Percentiles rank a stretch among this genome's conserved stretches.
phyloP scores from a whole-genome alignment of 2,888 invertebrate species.

The Zaprionus obscuricornis region DNA sequence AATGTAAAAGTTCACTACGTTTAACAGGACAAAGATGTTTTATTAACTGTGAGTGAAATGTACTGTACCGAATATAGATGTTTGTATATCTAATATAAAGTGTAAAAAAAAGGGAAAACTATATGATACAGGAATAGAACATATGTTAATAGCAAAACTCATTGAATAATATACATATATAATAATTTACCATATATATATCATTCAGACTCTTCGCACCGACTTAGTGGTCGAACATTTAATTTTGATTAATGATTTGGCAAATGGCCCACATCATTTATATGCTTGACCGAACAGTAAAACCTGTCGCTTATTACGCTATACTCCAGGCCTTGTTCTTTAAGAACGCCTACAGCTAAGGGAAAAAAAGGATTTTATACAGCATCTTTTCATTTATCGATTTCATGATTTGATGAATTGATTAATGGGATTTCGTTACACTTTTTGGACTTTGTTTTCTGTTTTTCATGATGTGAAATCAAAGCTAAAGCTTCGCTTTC shows the following conservation, averaged over 20 bases:
- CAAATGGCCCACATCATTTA: slow-evolving; percentile 64
- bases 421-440: slow-evolving; percentile 61
- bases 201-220: slow-evolving; percentile 1
- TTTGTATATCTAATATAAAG: no score
- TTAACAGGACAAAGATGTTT: slow-evolving; percentile 3
- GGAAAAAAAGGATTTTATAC: slow-evolving; percentile 22
- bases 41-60: no score
- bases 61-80: no score
- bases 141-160: no score
- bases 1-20: slow-evolving; percentile 47
- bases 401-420: slow-evolving; percentile 69
- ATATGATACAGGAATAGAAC: no score
- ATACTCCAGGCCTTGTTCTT: slow-evolving; percentile 12
- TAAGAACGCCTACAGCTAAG: slow-evolving; percentile 16
- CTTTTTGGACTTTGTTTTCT: slow-evolving; percentile 4
- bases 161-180: no score
- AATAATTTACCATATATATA: no score
- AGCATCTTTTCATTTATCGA: slow-evolving; percentile 51
- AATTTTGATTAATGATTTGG: slow-evolving; percentile 69
- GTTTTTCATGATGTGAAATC: no score
- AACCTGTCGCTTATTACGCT: slow-evolving; percentile 45
- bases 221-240: slow-evolving; percentile 59
- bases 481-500: no score
- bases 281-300: slow-evolving; percentile 54
- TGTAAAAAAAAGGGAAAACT: no score